Conservation (phyloP, 2,797 vertebrate species). For the Danio choprae region DNA sequence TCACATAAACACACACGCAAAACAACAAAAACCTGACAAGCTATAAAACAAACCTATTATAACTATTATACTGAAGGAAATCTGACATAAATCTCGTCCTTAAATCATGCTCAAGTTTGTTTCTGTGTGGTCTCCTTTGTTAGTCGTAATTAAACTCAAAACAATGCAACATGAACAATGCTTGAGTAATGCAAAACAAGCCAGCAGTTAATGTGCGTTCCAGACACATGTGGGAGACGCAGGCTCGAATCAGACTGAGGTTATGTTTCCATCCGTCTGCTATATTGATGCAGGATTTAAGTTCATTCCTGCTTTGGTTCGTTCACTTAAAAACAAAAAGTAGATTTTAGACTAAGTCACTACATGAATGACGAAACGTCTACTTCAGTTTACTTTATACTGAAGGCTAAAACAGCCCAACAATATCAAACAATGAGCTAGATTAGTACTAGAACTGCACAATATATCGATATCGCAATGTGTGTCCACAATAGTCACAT, state of each 20-base stretch:
- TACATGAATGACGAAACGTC: no score
- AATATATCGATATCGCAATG: no score
- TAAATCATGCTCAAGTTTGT: neutral
- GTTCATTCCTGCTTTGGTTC: no score
- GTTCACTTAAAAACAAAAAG: no score
- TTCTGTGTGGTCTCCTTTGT: neutral
- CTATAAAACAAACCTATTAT: neutral
- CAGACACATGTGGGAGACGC: neutral
- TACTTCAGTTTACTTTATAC: no score
- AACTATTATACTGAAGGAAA: neutral
- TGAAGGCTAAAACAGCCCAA: no score
- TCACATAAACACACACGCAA: slow-evolving; percentile 40
- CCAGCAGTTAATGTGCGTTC: no score
- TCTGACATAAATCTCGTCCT: neutral
- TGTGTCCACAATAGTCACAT: no score
- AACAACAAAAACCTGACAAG: slow-evolving; percentile 1
- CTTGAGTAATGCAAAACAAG: slow-evolving; percentile 11
- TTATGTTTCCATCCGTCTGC: neutral
- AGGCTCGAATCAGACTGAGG: neutral
- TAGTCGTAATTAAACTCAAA: neutral
- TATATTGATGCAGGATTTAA: no score
- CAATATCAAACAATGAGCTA: no score
- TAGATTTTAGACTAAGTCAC: no score
- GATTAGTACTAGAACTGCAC: no score
- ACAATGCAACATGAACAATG: neutral